Conservation (phyloP, 1,140 invertebrate species). For the Saccostrea cuccullata region DNA sequence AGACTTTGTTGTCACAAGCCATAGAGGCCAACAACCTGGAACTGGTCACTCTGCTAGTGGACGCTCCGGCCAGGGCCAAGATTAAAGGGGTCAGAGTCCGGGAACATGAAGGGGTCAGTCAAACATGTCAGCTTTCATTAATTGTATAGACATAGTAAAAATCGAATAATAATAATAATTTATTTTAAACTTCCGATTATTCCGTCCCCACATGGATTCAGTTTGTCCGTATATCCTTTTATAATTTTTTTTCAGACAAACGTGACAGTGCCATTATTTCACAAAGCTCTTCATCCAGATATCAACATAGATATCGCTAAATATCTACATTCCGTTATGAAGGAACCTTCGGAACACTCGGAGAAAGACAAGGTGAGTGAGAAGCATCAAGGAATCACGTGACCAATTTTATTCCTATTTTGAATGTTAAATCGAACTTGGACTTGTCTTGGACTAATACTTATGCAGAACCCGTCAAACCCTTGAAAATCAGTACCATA, state of each 20-base stretch:
- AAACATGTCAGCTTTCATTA: not conserved
- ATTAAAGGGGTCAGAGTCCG: conserved; percentile 61
- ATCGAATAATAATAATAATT: not conserved
- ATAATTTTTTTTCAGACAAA: conserved; percentile 55
- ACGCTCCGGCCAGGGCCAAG: conserved; percentile 58
- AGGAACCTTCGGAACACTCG: conserved; percentile 60
- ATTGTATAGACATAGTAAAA: not conserved
- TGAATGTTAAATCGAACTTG: too few species aligned
- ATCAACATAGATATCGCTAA: conserved; percentile 66
- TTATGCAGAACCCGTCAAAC: too few species aligned
- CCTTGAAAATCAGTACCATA: too few species aligned
- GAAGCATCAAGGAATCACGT: not conserved
- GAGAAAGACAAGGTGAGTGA: conserved; percentile 69
- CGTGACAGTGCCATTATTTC: conserved; percentile 70
- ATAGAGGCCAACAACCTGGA: conserved; percentile 65
- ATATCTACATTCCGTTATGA: conserved; percentile 62
- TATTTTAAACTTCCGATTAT: too few species aligned
- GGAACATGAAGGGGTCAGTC: conserved; percentile 58
- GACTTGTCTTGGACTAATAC: too few species aligned
- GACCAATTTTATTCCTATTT: too few species aligned
- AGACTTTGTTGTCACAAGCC: conserved; percentile 63
- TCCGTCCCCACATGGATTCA: too few species aligned
- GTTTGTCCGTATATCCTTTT: too few species aligned
- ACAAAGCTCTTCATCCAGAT: conserved; percentile 64
- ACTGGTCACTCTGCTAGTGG: conserved; percentile 62